Percentiles rank a stretch among this genome's conserved stretches.
These are phyloP conservation scores for Vollenhovia emeryi DNA, from an alignment of 1,140 invertebrate genomes.

Conservation along the genomic window DNA sequence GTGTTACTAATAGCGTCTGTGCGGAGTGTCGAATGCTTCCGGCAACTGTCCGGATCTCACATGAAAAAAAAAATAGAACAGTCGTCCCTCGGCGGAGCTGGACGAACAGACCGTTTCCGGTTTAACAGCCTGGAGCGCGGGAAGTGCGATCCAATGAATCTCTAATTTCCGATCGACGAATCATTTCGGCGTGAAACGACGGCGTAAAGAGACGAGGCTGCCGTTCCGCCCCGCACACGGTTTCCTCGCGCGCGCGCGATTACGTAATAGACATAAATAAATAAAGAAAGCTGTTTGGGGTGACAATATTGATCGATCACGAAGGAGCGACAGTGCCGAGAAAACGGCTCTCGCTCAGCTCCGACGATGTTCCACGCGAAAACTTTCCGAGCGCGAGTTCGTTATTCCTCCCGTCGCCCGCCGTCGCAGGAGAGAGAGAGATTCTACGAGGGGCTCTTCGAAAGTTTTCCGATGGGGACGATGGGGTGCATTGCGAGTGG, in stretches of 20 bases:
- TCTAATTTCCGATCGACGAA: conserved; percentile 6
- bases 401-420: conserved; percentile 5
- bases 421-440: not conserved
- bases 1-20: conserved; percentile 54
- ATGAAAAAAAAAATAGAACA: conserved; percentile 31
- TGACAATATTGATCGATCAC: not conserved
- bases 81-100: conserved; percentile 35
- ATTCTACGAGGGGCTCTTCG: conserved; percentile 13
- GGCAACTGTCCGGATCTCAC: conserved; percentile 38
- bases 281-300: conserved; percentile 10
- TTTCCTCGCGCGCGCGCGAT: not conserved
- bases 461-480: conserved; percentile 32
- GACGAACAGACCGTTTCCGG: not conserved
- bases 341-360: conserved; percentile 30
- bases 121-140: not conserved
- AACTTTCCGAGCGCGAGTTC: conserved; percentile 28
- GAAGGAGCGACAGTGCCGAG: not conserved
- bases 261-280: not conserved
- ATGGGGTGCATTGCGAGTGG: conserved; percentile 54
- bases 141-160: not conserved
- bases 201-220: not conserved
- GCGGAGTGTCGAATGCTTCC: conserved; percentile 40
- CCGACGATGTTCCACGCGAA: conserved; percentile 20
- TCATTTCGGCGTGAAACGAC: not conserved
- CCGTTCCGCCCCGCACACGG: no score